Evolutionary conservation across 1,140 invertebrate species (phyloP).

Genomic region (Ostrea edulis): DNA sequence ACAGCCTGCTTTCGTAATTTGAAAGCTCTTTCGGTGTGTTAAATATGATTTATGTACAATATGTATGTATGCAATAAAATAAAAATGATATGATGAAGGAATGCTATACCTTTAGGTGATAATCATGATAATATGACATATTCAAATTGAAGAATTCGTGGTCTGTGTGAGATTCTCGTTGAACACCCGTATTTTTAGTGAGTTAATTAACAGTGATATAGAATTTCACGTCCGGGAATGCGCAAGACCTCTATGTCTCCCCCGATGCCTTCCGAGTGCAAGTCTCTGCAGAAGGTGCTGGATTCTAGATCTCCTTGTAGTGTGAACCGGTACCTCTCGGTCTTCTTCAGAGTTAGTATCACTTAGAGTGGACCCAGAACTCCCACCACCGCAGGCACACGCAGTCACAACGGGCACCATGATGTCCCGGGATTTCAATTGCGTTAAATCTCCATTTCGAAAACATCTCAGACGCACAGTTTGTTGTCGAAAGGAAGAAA

Average conservation of each 20-base stretch:
- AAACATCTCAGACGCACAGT: slow-evolving; percentile 5
- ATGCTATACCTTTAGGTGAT: too few relatives aligned
- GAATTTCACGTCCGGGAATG: neutral
- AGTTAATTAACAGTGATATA: neutral
- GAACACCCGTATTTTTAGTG: neutral
- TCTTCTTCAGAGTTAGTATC: neutral
- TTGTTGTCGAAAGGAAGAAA: neutral
- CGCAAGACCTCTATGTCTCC: neutral
- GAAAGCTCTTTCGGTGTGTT: too few relatives aligned
- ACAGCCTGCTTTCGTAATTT: too few relatives aligned
- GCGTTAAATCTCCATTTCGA: slow-evolving; percentile 4
- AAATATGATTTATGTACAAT: too few relatives aligned
- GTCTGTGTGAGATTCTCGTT: neutral
- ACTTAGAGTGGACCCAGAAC: neutral
- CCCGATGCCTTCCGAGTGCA: neutral
- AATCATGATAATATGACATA: too few relatives aligned
- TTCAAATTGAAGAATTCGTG: neutral
- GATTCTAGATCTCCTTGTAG: neutral
- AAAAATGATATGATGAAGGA: too few relatives aligned
- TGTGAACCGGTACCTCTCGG: neutral
- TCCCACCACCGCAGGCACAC: neutral
- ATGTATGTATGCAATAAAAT: too few relatives aligned
- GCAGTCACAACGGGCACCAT: neutral
- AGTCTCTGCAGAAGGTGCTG: neutral
- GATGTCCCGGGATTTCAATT: neutral